phyloP scores from a whole-genome alignment of 2,797 vertebrate species.

The Poecilia velifera region DNA sequence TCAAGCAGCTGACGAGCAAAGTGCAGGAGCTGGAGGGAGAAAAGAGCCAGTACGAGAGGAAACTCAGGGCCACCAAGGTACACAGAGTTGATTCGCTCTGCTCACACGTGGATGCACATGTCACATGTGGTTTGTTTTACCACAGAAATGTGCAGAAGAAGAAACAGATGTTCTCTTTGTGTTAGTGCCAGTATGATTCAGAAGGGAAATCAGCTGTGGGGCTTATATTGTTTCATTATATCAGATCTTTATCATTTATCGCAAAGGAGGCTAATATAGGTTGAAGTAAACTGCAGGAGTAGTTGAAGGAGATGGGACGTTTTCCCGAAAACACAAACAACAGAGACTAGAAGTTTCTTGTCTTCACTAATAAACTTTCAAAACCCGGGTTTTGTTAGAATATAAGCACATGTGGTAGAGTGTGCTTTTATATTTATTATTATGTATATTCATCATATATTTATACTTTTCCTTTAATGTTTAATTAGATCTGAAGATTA shows the following conservation, averaged over 20 bases:
- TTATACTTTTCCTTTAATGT: neutral
- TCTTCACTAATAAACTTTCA: neutral
- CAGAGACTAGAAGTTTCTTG: neutral
- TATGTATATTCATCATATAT: neutral
- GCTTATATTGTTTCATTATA: constrained; percentile 1
- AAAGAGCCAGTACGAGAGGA: constrained; percentile 91
- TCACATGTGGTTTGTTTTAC: neutral
- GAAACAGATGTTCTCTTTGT: neutral
- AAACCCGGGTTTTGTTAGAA: neutral
- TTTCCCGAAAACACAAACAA: neutral
- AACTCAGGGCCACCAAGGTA: constrained; percentile 95
- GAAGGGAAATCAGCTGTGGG: constrained; percentile 6
- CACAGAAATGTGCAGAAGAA: neutral
- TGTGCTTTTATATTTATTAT: neutral
- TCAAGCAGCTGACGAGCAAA: constrained; percentile 88
- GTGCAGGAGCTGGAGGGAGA: constrained; percentile 94
- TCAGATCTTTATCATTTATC: constrained; percentile 2
- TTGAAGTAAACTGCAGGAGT: neutral
- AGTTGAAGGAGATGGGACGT: neutral
- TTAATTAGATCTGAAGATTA: neutral
- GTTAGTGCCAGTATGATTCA: neutral
- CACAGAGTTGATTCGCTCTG: neutral
- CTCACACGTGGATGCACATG: neutral
- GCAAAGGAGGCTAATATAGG: neutral
- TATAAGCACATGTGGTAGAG: neutral